phyloP scores from a whole-genome alignment of 2,888 invertebrate species.

The Eumerus sabulonum region DNA sequence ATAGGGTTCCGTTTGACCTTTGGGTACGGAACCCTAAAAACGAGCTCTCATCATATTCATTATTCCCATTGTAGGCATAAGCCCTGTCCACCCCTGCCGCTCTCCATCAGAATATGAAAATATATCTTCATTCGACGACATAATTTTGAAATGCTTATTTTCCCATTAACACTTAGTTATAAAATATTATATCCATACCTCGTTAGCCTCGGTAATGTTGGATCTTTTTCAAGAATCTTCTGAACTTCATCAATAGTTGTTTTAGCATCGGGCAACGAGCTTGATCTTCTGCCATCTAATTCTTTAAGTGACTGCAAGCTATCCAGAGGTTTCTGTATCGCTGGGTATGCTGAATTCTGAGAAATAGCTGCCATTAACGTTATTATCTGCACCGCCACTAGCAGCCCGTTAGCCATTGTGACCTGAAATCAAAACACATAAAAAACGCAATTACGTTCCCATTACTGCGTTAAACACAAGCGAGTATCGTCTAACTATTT shows the following conservation, averaged over 20 bases:
- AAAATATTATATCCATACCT: slow-evolving; percentile 72
- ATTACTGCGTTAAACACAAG: too few species aligned
- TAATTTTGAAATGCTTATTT: too few species aligned
- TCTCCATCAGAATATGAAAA: too few species aligned
- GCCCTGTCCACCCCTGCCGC: too few species aligned
- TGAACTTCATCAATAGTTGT: slow-evolving; percentile 78
- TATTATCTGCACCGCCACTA: neutral
- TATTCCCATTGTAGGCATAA: too few species aligned
- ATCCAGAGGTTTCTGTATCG: slow-evolving; percentile 20
- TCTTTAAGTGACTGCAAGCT: slow-evolving; percentile 35
- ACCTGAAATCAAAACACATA: slow-evolving; percentile 13
- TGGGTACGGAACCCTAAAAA: too few species aligned
- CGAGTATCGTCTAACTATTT: too few species aligned
- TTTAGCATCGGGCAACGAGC: slow-evolving; percentile 72
- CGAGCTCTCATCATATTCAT: too few species aligned
- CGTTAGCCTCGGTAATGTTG: slow-evolving; percentile 76
- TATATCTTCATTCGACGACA: too few species aligned
- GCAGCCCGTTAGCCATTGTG: slow-evolving; percentile 22
- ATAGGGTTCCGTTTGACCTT: too few species aligned
- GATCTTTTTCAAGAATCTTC: slow-evolving; percentile 76
- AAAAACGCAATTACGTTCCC: too few species aligned
- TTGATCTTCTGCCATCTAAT: neutral
- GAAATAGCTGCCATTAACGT: neutral
- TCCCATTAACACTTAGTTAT: neutral
- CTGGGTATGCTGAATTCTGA: slow-evolving; percentile 23